Conservation (phyloP, 64 coral and sea anemone genomes). For the Montipora sp. region DNA sequence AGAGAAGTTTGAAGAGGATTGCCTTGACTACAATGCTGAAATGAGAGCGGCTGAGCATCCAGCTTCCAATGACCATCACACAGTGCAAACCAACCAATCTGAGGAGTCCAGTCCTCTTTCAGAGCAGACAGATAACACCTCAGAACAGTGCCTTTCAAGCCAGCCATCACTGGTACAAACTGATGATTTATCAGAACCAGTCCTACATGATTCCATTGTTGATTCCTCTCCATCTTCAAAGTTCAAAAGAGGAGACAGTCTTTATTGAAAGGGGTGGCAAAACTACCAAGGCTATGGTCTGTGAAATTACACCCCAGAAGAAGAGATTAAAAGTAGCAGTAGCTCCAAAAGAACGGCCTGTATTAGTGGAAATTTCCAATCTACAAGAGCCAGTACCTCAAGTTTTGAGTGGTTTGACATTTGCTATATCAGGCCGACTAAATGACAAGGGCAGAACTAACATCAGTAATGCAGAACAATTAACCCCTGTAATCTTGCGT, state of each 20-base stretch:
- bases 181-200: neutral
- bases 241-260: too few species aligned
- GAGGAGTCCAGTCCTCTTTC: conserved; percentile 42
- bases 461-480: conserved; percentile 49
- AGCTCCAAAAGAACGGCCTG: conserved; percentile 45
- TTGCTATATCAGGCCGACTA: conserved; percentile 52
- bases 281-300: conserved; percentile 10
- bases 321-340: conserved; percentile 51
- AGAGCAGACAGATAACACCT: conserved; percentile 34
- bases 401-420: conserved; percentile 48
- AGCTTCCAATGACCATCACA: neutral
- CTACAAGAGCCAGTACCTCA: conserved; percentile 41
- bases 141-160: neutral
- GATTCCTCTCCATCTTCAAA: too few species aligned
- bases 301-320: conserved; percentile 50
- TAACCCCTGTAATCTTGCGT: conserved; percentile 35
- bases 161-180: too few species aligned
- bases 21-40: neutral
- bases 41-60: conserved; percentile 7
- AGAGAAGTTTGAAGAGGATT: neutral
- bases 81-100: conserved; percentile 27
- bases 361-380: neutral
- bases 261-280: neutral
- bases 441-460: conserved; percentile 44
- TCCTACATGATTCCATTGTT: too few species aligned